Percentiles rank a stretch among this genome's conserved stretches.
phyloP scores from a whole-genome alignment of 2,113 vertebrate genomes.

The Podocnemis expansa region DNA sequence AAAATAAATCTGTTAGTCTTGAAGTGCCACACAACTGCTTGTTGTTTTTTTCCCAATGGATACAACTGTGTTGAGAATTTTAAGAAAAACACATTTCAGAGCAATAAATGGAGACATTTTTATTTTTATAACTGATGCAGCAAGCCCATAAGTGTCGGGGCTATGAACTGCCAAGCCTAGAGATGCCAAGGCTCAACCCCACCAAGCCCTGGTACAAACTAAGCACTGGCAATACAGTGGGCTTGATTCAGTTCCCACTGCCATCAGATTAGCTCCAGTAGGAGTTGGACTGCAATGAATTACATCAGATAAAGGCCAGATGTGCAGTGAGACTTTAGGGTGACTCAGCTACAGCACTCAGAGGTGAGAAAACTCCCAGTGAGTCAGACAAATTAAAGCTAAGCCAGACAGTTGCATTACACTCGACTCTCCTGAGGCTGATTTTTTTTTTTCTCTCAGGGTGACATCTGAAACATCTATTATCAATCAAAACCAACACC shows the following conservation, averaged over 20 bases:
- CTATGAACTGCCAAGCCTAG: not conserved
- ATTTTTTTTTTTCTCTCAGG: slow-evolving; percentile 63
- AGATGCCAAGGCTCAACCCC: not conserved
- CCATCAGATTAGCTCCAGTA: not conserved
- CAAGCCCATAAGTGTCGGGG: not conserved
- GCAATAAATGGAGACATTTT: not conserved
- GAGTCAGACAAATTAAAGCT: slow-evolving; percentile 70
- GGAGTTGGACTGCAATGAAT: not conserved
- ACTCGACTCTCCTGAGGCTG: slow-evolving; percentile 55
- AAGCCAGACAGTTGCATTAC: slow-evolving; percentile 65
- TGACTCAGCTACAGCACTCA: not conserved
- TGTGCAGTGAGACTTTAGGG: not conserved
- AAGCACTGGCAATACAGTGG: rapidly evolving
- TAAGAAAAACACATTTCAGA: not conserved
- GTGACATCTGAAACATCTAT: slow-evolving; percentile 69
- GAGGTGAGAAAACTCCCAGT: not conserved
- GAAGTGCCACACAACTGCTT: too few relatives aligned
- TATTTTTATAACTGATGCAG: not conserved
- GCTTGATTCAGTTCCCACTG: rapidly evolving
- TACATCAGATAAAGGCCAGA: rapidly evolving
- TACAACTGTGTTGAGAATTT: not conserved
- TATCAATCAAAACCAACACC: slow-evolving; percentile 60
- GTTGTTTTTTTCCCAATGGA: too few relatives aligned
- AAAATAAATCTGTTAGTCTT: too few relatives aligned
- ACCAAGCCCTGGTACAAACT: not conserved